Percentiles rank a stretch among this genome's conserved stretches.
These are phyloP conservation scores for Acyrthosiphon pisum DNA, from an alignment of 1,140 invertebrate species.

Conservation along the genomic window DNA sequence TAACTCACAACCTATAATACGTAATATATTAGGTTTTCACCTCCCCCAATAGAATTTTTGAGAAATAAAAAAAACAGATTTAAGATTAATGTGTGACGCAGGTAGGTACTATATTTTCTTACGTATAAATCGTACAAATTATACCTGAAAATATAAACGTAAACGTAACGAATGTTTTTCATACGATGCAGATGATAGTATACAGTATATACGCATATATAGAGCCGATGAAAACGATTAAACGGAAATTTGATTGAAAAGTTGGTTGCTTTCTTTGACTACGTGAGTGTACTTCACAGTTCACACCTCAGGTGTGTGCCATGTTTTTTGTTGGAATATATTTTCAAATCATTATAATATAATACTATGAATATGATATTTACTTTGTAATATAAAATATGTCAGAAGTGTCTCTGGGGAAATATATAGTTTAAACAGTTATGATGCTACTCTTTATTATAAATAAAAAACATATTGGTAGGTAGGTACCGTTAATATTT, in stretches of 20 bases:
- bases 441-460: background rate
- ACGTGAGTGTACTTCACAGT: background rate
- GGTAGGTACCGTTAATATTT: background rate
- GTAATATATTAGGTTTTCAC: background rate
- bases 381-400: background rate
- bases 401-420: background rate
- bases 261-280: background rate
- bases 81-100: background rate
- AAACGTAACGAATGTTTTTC: background rate
- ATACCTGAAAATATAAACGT: background rate
- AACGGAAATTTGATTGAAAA: background rate
- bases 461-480: background rate
- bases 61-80: background rate
- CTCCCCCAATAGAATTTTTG: background rate
- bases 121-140: background rate
- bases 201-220: background rate
- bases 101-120: background rate
- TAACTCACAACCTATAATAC: background rate
- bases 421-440: slow-evolving; percentile 16
- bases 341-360: background rate
- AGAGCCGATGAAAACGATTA: background rate
- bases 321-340: background rate
- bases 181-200: background rate
- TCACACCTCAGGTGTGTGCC: background rate
- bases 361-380: background rate